Percentiles rank a stretch among this genome's conserved stretches.
These are phyloP conservation scores for Andrena marginata DNA, from an alignment of 2,888 invertebrate species.

Conservation along the genomic window DNA sequence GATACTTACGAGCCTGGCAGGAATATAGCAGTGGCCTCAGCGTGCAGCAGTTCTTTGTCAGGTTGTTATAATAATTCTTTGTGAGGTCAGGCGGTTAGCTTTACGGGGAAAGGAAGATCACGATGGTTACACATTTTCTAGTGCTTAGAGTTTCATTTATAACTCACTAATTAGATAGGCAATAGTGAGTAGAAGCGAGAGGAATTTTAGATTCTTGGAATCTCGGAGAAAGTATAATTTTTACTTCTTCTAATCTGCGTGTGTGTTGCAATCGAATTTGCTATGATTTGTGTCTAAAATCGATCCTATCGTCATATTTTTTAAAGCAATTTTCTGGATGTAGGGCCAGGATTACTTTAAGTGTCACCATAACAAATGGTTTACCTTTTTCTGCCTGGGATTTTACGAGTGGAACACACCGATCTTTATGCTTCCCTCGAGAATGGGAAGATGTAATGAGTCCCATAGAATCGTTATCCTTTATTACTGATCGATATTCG, in stretches of 20 bases:
- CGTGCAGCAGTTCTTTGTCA: neutral
- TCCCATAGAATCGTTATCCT: neutral
- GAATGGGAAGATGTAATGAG: conserved; percentile 1
- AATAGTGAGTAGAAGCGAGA: no score
- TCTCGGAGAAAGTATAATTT: no score
- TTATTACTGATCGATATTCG: neutral
- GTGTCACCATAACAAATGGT: neutral
- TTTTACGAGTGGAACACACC: neutral
- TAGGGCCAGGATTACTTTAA: neutral
- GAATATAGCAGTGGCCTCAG: neutral
- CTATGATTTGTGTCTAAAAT: neutral
- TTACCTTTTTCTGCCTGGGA: neutral
- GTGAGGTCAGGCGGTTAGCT: neutral
- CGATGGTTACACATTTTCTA: neutral
- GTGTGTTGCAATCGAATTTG: no score
- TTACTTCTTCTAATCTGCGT: no score
- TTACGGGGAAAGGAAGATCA: neutral
- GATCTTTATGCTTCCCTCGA: conserved; percentile 3
- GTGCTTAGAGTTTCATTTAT: no score
- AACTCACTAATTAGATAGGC: no score
- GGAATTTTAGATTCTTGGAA: no score
- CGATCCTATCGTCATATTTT: neutral
- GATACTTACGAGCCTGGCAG: conserved; percentile 4
- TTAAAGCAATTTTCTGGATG: neutral
- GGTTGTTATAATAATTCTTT: no score